Evolutionary conservation across 2,113 vertebrate species (phyloP).

Genomic region (Eidolon helvum): DNA sequence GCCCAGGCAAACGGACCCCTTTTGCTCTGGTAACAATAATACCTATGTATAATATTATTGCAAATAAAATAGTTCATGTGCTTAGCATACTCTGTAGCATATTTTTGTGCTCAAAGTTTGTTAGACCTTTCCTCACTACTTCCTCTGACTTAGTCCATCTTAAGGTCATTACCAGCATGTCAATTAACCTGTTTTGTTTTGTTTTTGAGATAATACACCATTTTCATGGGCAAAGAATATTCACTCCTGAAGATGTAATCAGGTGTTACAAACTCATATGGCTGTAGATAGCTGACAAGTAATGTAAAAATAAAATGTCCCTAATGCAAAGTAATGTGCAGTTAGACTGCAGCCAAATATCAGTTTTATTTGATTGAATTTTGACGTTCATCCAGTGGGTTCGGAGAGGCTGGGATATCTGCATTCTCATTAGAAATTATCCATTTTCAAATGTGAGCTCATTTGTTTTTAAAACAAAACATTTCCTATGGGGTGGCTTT

Average conservation of each 20-base stretch:
- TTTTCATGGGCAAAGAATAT: not conserved
- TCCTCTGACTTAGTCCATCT: not conserved
- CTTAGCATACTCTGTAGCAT: not conserved
- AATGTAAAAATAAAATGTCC: not conserved
- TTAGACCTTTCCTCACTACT: not conserved
- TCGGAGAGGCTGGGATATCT: not conserved
- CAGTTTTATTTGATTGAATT: not conserved
- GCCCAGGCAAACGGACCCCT: too few species aligned
- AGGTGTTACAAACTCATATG: not conserved
- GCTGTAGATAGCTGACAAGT: not conserved
- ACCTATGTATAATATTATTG: not conserved
- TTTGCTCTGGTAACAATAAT: not conserved
- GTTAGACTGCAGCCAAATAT: not conserved
- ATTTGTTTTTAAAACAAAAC: conserved; percentile 25
- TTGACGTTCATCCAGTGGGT: not conserved
- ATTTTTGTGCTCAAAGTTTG: not conserved
- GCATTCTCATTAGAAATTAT: not conserved
- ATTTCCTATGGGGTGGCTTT: not conserved
- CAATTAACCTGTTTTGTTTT: not conserved
- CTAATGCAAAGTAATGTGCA: not conserved
- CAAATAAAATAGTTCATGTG: not conserved
- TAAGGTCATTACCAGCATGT: not conserved
- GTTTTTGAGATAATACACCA: not conserved
- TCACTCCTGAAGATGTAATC: not conserved
- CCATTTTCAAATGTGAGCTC: not conserved